Conservation (phyloP, 2,797 vertebrate species). For the Fringilla coelebs region DNA sequence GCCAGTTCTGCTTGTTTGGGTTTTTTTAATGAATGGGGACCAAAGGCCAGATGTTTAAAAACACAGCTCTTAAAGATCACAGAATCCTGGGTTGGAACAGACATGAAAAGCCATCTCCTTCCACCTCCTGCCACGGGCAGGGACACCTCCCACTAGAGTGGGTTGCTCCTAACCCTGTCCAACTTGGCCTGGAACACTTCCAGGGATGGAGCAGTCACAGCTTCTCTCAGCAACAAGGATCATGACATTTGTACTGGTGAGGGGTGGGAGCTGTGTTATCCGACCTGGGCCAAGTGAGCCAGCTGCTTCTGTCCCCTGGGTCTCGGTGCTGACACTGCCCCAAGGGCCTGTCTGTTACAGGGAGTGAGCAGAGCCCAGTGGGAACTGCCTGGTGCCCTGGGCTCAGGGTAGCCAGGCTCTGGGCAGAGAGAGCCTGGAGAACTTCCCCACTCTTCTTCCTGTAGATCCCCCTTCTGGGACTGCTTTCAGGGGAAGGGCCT, state of each 20-base stretch:
- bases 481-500: neutral
- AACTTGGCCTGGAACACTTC: neutral
- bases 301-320: neutral
- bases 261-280: neutral
- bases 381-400: neutral
- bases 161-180: neutral
- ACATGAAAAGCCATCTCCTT: neutral
- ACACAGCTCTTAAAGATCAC: neutral
- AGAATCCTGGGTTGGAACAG: neutral
- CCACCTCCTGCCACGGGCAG: neutral
- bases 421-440: neutral
- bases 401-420: neutral
- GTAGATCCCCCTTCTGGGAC: neutral
- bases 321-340: neutral
- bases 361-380: neutral
- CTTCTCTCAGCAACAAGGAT: neutral
- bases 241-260: too few species aligned
- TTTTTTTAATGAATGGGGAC: neutral
- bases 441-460: neutral
- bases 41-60: neutral
- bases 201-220: neutral
- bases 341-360: accelerated
- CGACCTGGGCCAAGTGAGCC: neutral
- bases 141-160: neutral
- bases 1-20: neutral